Conservation (phyloP, 1,140 invertebrate genomes). For the Oscheius sp. region DNA sequence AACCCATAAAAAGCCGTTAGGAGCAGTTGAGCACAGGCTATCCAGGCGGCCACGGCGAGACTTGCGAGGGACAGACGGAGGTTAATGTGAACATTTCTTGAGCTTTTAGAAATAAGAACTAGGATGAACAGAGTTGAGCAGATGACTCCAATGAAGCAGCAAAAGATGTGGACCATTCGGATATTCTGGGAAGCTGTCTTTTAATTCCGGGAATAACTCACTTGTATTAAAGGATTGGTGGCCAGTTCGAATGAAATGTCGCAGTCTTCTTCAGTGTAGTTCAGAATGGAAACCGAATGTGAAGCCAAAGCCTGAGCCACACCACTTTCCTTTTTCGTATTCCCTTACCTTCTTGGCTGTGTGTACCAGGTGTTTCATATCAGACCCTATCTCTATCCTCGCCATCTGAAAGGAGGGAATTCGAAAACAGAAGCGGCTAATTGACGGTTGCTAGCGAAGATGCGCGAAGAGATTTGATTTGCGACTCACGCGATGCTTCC, state of each 20-base stretch:
- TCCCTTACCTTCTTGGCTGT: not conserved
- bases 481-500: no score
- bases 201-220: not conserved
- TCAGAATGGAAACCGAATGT: slow-evolving; percentile 19
- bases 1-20: slow-evolving; percentile 23
- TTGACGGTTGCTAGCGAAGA: no score
- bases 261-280: slow-evolving; percentile 26
- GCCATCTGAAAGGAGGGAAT: no score
- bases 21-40: slow-evolving; percentile 27
- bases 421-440: no score
- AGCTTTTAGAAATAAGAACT: slow-evolving; percentile 8
- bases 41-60: slow-evolving; percentile 15
- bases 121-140: slow-evolving; percentile 23
- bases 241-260: slow-evolving; percentile 15
- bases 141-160: slow-evolving; percentile 13
- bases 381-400: no score
- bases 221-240: slow-evolving; percentile 22
- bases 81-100: slow-evolving; percentile 23
- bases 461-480: no score
- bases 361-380: not conserved
- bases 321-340: no score
- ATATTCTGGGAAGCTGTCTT: slow-evolving; percentile 16
- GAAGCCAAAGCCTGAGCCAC: slow-evolving; percentile 15
- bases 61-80: slow-evolving; percentile 22
- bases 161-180: slow-evolving; percentile 25